These are phyloP conservation scores for Megalurothrips usitatus DNA, from an alignment of 2,888 invertebrate species.

Conservation along the genomic window DNA sequence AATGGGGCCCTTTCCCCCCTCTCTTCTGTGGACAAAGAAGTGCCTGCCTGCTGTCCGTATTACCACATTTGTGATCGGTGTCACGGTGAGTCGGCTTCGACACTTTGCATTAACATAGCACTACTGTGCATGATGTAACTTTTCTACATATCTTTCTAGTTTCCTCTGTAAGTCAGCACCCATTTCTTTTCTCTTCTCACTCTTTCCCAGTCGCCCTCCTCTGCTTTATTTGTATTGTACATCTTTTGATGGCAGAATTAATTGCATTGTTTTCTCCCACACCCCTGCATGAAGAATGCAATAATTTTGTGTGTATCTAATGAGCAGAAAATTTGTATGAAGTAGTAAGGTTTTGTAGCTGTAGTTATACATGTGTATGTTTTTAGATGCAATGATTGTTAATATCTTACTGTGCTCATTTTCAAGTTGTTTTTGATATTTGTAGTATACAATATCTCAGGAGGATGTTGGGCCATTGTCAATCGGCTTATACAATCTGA, in stretches of 20 bases:
- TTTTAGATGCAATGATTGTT: background rate
- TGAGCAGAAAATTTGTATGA: too few species aligned
- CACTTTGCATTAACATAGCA: background rate
- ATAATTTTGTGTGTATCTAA: too few species aligned
- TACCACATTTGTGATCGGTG: background rate
- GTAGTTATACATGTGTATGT: too few species aligned
- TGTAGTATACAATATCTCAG: too few species aligned
- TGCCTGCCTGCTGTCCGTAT: background rate
- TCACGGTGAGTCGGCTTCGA: constrained; percentile 13
- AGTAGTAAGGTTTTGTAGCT: too few species aligned
- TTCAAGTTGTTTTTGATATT: too few species aligned
- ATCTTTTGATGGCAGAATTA: background rate
- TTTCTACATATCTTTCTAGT: background rate
- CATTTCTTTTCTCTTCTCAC: too few species aligned
- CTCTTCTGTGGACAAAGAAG: background rate
- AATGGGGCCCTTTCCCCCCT: background rate
- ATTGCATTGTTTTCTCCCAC: too few species aligned
- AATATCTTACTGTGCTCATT: background rate
- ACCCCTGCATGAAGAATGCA: too few species aligned
- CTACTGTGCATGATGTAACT: background rate
- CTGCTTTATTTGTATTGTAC: background rate
- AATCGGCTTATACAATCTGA: too few species aligned
- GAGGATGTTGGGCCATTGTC: too few species aligned
- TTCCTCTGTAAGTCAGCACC: background rate
- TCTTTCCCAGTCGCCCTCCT: too few species aligned